Evolutionary conservation across 2,888 invertebrate species (phyloP), one percentile per base, ranked within the genome.

Genomic region (Autographa pulchrina): DNA sequence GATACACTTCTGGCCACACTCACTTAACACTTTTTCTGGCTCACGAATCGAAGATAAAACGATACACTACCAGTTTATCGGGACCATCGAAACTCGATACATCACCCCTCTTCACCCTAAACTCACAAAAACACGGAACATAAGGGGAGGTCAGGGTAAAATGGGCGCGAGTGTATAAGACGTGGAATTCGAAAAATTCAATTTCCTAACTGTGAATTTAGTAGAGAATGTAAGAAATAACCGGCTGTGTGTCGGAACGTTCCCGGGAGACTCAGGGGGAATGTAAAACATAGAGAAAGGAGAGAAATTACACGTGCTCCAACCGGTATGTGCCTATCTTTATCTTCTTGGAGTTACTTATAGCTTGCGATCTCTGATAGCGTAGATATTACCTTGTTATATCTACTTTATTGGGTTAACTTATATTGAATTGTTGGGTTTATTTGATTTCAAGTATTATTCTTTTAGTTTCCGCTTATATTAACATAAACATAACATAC

Each of bases 181-280:
- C 86, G 89, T 83, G 89, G 92, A 91, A 94, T 93, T 93, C 91
- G 92, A 93, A 93, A 94, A 94, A 94, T 94, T 94, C 93, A 94
- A 94, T 94, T 93, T 93, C 90, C 93, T 91, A 91, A 92, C 92
- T 91, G 92, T 92, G 91, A 93, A 94, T 94, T 94, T 93, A 92
- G 93, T 90, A 84, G 85, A 89, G 90, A 92, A 92, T 91, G 92
- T 92, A 89, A 92, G 92, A 90, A 93, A 93, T 92, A 93, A 92
- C 90, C 89, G 88, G 88, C 87, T 91, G 87, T 88, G 85, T 87
- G 89, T 87, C 80, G 89, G 87, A 90, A 86, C 88, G 86, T 75
- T 91, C 88, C 87, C 90, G 64, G 68, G 90, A 86, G 92, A 90
- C 84, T 84, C 78, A 83, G 84, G 83, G 87, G 85, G 90, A 91